Base-by-base conservation (phyloP, 2,797 vertebrate genomes). In the Leontopithecus rosalia region DNA sequence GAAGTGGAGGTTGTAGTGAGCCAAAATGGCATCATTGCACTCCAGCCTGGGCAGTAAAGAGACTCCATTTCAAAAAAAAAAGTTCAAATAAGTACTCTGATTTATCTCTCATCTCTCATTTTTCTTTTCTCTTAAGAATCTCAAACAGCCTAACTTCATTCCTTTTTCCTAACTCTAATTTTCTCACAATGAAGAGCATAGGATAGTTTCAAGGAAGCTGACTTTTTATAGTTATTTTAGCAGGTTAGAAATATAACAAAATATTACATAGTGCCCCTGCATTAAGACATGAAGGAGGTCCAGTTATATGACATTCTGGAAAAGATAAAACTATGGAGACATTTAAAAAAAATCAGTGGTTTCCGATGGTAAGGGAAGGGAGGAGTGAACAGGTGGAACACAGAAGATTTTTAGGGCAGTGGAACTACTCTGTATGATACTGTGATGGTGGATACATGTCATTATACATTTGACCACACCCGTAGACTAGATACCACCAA, bases 121-220 rank as follows among this genome's bases (percentile, higher is more conserved):
- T 50, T 46, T 86, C 57, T 36, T 67, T 80, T 84, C 10, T 67
- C 26, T 41, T 79, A 39, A 64, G 84, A 20, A 13, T 76, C 75
- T 97, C 75, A 77, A 30, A 70, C 30, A 87, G 10, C n/a, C 83
- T 83, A 4, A 77, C 30, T 82, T 61, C 19, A 33, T 83, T 82
- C 5, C 52, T 67, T 90, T 94, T 89, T 91, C 86, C 79, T 64
- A 81, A 91, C n/a, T 94, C 28, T 92, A 43, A 91, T 85, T 75
- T 72, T 33, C 33, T 72, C 28, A 73, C n/a, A 67, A 2, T 76
- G 58, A 82, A 67, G 33, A 82, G 9, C 46, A 82, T 15, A 89
- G 48, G 30, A n/a, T 90, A 13, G 1, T 90, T 88, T 94, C 26
- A 90, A 90, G 77, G n/a, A 94, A 50, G 36, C 48, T 87, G 58